A percentile compares a stretch with the other conserved stretches of the same genome.
Conservation (phyloP, 2,113 vertebrate species). For the Sinocyclocheilus anshuiensis region DNA sequence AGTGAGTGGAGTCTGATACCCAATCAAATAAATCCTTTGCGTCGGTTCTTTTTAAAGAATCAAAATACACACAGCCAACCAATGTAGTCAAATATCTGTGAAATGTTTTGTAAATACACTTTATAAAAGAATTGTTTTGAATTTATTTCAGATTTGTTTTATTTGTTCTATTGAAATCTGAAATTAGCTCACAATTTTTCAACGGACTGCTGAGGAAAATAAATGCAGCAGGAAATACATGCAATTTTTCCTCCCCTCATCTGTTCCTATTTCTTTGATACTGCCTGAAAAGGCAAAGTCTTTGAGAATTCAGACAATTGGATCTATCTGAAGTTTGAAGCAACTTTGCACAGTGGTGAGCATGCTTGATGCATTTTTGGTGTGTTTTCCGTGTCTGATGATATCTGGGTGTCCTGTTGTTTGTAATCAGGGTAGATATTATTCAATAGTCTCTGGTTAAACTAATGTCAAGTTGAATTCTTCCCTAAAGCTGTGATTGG, state of each 20-base stretch:
- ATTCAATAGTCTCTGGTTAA: constrained; percentile 50
- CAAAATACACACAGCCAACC: too few relatives aligned
- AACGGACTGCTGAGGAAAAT: background rate
- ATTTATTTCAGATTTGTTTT: too few relatives aligned
- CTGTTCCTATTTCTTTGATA: background rate
- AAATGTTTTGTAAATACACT: too few relatives aligned
- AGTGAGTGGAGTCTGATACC: too few relatives aligned
- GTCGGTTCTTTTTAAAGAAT: too few relatives aligned
- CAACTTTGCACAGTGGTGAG: background rate
- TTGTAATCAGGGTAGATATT: constrained; percentile 44
- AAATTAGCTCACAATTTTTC: background rate
- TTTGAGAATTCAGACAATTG: background rate
- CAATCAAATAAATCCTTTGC: too few relatives aligned
- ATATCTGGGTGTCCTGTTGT: constrained; percentile 26
- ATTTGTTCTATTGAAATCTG: too few relatives aligned
- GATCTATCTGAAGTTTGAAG: background rate
- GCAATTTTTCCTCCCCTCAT: background rate
- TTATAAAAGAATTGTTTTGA: background rate
- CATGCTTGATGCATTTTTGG: background rate
- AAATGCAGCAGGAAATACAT: background rate
- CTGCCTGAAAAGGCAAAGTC: background rate
- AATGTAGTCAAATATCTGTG: too few relatives aligned
- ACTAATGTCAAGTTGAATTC: constrained; percentile 30
- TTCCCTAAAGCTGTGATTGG: constrained; percentile 55
- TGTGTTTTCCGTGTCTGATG: constrained; percentile 21